phyloP scores from a whole-genome alignment of 2,113 vertebrate species.

The Notarius quadriscutis region DNA sequence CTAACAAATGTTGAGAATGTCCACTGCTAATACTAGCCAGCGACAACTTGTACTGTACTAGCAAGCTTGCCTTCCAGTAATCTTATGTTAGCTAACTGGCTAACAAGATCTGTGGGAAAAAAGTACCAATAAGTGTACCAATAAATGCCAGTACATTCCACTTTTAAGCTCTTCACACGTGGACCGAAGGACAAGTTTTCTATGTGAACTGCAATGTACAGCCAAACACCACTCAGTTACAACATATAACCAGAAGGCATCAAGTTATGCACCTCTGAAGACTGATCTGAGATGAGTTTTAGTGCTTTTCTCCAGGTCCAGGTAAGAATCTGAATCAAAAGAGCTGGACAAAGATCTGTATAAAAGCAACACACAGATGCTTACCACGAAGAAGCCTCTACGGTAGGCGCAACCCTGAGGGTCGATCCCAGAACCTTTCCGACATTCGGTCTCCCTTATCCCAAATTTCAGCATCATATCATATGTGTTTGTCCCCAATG shows the following conservation, averaged over 20 bases:
- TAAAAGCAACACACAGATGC: not conserved
- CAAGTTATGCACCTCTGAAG: not conserved
- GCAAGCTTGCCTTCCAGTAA: not conserved
- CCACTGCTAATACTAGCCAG: not conserved
- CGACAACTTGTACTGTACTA: not conserved
- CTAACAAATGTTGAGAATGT: not conserved
- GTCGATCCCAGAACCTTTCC: conserved; percentile 50
- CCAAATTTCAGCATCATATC: conserved; percentile 63
- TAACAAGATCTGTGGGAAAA: not conserved
- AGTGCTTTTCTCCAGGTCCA: not conserved
- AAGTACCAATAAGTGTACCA: not conserved
- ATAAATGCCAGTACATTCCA: not conserved
- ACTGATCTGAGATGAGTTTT: not conserved
- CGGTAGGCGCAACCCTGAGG: conserved; percentile 59
- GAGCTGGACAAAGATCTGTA: not conserved
- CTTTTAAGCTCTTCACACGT: not conserved
- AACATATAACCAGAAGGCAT: not conserved
- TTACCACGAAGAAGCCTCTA: conserved; percentile 62
- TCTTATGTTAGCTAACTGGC: not conserved
- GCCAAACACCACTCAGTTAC: not conserved
- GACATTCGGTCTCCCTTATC: conserved; percentile 63
- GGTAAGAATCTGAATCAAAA: not conserved
- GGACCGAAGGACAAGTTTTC: not conserved
- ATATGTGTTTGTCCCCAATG: conserved; percentile 45
- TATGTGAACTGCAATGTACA: not conserved